These are phyloP conservation scores for Pyrrhura leucotis DNA, from an alignment of 2,797 vertebrate species.

Conservation along the genomic window DNA sequence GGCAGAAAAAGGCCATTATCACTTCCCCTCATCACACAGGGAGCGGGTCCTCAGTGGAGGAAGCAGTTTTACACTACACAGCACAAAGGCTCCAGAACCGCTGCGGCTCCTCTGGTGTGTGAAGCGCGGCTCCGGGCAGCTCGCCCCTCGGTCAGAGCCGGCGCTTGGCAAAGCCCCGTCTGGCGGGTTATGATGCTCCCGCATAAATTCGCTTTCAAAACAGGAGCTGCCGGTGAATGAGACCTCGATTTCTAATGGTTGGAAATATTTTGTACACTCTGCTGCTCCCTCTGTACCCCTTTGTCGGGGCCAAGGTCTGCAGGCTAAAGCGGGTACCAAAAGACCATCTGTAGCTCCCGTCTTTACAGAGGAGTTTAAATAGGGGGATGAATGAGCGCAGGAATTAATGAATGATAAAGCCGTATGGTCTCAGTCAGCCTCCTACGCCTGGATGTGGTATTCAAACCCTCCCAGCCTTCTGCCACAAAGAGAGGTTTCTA, in stretches of 20 bases:
- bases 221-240: conserved; percentile 32
- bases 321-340: conserved; percentile 70
- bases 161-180: neutral
- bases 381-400: conserved; percentile 74
- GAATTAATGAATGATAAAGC: conserved; percentile 78
- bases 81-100: neutral
- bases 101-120: neutral
- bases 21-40: neutral
- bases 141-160: neutral
- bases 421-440: conserved; percentile 67
- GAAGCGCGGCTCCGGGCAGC: accelerated
- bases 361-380: conserved; percentile 73
- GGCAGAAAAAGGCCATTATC: neutral
- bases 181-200: neutral
- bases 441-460: conserved; percentile 50
- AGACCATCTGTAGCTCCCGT: conserved; percentile 74
- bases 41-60: neutral
- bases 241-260: conserved; percentile 52
- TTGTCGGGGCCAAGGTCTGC: conserved; percentile 67
- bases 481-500: conserved; percentile 64
- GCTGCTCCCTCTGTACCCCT: conserved; percentile 62
- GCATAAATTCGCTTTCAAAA: conserved; percentile 36
- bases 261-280: conserved; percentile 70
- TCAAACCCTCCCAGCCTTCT: conserved; percentile 61
- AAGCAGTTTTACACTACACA: neutral